Evolutionary conservation across 1,140 invertebrate species (phyloP), one percentile per base, ranked within the genome.

Genomic region (Drosophila pallidifrons): DNA sequence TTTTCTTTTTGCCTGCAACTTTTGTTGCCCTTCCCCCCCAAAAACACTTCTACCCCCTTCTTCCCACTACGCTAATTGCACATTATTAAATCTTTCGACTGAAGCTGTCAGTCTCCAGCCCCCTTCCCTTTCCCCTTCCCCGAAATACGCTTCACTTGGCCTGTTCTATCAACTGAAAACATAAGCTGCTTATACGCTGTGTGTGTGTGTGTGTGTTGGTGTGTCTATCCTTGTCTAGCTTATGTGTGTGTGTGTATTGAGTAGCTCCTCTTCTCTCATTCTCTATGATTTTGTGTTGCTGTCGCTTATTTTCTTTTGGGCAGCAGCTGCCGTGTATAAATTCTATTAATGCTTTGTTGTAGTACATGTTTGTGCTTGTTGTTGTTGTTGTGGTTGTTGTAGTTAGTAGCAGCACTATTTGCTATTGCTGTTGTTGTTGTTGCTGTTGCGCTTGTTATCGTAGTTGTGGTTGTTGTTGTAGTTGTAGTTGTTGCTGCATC

Each of bases 401-500:
- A 52, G 70, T 64, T 38, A 52, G 57, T 69, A 57, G 60, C 68
- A 49, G 54, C 68, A 68, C 38, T 73, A 59, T 59, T 57, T 77
- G 75, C 45, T 63, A 64, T 72, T 58, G 75, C 45, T 63, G 68
- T 72, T 58, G 58, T 78, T 75, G 59, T 68, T 61, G 63, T 54
- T 41, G 58, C 66, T 78, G 73, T 82, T 54, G 66, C 20, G 20
- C 20, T 77, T 77, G 28, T 79, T 8, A 54, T 63, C 55, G 66
- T 70, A 43, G 66, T 63, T 66, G 20, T 25, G 20, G 20, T 25
- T 25, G 20, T 20, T 20, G 68, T 64, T 47, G 66, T 59, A 67
- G 67, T 73, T 59, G 72, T 81, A 46, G 81, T 81, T 72, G 75
- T 73, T 71, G 82, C 67, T 79, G 88, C 76, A 86, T 91, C 91